phyloP scores from a whole-genome alignment of 2,888 invertebrate genomes.

The Oegoconia quadripuncta region DNA sequence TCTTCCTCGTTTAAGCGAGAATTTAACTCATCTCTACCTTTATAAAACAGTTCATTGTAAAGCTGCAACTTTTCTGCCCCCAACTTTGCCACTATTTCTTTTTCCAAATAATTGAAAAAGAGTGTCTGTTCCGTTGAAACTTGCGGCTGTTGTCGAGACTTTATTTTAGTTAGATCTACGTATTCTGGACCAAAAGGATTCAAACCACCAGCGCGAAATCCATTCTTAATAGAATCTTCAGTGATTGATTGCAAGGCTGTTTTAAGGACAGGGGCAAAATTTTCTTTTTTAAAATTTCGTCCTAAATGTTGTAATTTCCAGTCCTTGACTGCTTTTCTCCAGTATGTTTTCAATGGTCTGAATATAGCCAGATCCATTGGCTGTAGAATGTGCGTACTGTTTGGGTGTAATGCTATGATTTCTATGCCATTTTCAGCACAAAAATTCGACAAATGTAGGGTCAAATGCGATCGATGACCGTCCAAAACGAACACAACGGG shows the following conservation, averaged over 20 bases:
- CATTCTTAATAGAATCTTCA: conserved; percentile 21
- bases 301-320: conserved; percentile 22
- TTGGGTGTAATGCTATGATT: conserved; percentile 24
- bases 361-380: conserved; percentile 25
- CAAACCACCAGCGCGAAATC: conserved; percentile 25
- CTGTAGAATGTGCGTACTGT: conserved; percentile 22
- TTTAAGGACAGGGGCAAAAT: conserved; percentile 24
- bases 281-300: conserved; percentile 21
- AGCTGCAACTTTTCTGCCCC: conserved; percentile 19
- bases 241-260: conserved; percentile 17
- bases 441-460: conserved; percentile 26
- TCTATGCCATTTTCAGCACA: conserved; percentile 26
- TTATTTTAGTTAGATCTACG: conserved; percentile 24
- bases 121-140: conserved; percentile 9
- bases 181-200: conserved; percentile 28
- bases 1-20: conserved; percentile 15
- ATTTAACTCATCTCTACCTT: conserved; percentile 15
- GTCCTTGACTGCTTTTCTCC: conserved; percentile 19
- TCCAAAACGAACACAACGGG: too few relatives aligned
- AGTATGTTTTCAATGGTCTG: conserved; percentile 23
- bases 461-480: conserved; percentile 28
- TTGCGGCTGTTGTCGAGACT: conserved; percentile 13
- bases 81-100: conserved; percentile 20
- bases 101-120: conserved; percentile 21
- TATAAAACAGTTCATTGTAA: conserved; percentile 21